Evolutionary conservation across 2,113 vertebrate species (phyloP).

Genomic region (Alectura lathami): DNA sequence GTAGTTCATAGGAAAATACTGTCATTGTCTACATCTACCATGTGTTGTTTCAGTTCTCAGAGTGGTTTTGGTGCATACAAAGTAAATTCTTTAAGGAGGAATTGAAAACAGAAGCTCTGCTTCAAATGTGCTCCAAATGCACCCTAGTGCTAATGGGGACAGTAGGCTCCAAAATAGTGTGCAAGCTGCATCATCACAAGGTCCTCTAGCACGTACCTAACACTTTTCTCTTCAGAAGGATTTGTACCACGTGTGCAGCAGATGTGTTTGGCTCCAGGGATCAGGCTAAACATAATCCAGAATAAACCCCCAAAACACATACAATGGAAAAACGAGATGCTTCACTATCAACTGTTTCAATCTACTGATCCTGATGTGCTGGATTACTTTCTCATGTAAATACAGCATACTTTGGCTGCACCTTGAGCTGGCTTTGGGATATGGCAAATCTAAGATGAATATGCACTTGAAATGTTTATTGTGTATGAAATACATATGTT

Average conservation of each 20-base stretch:
- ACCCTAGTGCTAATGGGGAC: constrained; percentile 23
- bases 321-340: not conserved
- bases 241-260: not conserved
- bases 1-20: not conserved
- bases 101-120: constrained; percentile 12
- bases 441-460: not conserved
- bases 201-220: constrained; percentile 24
- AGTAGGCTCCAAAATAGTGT: not conserved
- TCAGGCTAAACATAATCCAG: constrained; percentile 23
- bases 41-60: constrained; percentile 21
- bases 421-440: not conserved
- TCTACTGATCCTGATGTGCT: not conserved
- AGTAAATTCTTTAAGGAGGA: constrained; percentile 17
- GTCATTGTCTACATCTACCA: constrained; percentile 7
- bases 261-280: constrained; percentile 1
- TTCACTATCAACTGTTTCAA: not conserved
- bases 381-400: not conserved
- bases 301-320: not conserved
- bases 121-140: not conserved
- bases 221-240: constrained; percentile 17
- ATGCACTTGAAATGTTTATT: not conserved
- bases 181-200: not conserved
- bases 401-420: not conserved
- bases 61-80: constrained; percentile 3
- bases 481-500: not conserved